phyloP scores from a whole-genome alignment of 2,113 vertebrate species.

The Cervus canadensis region DNA sequence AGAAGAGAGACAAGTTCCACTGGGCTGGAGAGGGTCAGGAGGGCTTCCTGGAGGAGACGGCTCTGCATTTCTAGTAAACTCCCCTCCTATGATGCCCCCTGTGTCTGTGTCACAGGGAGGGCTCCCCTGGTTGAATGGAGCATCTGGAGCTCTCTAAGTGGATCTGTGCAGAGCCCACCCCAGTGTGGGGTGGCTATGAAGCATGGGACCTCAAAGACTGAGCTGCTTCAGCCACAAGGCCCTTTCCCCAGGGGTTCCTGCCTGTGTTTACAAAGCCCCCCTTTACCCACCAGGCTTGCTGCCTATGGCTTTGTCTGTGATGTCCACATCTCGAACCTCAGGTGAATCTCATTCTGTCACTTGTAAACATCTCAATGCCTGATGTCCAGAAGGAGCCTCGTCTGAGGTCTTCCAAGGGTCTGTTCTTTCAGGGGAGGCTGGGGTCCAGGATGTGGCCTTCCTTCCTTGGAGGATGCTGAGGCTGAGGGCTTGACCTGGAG shows the following conservation, averaged over 20 bases:
- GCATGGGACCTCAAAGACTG: not conserved
- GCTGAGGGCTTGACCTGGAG: not conserved
- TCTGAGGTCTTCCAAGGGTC: not conserved
- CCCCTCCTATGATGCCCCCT: not conserved
- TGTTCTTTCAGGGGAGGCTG: not conserved
- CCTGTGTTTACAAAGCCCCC: not conserved
- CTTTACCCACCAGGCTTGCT: not conserved
- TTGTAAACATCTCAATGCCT: not conserved
- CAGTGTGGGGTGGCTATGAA: not conserved
- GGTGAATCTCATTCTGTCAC: not conserved
- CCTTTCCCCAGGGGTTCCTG: not conserved
- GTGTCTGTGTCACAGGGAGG: not conserved
- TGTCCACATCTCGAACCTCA: not conserved
- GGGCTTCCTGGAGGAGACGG: not conserved
- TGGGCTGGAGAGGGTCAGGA: not conserved
- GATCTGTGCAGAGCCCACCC: not conserved
- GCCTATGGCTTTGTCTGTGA: not conserved
- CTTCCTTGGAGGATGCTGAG: not conserved
- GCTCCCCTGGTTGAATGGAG: too few relatives aligned
- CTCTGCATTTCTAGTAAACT: not conserved
- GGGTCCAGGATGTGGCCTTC: not conserved
- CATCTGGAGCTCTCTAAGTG: too few relatives aligned
- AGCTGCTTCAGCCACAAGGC: not conserved
- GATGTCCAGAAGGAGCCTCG: fast-evolving
- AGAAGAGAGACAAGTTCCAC: too few relatives aligned